A percentile compares a stretch with the other conserved stretches of the same genome.
These are phyloP conservation scores for Deilephila porcellus DNA, from an alignment of 2,888 invertebrate genomes.

Conservation along the genomic window DNA sequence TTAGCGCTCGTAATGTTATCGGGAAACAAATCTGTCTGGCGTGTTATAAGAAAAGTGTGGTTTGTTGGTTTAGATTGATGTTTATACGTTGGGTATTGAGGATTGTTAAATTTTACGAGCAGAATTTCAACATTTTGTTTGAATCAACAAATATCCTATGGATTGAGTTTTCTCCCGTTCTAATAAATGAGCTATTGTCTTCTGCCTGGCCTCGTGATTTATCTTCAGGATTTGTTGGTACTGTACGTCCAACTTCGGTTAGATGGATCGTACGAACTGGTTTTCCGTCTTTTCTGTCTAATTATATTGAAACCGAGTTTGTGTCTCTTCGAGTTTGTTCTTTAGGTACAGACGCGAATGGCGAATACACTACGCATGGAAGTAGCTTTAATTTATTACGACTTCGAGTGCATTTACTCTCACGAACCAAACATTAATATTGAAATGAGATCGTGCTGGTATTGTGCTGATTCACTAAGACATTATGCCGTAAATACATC, in stretches of 20 bases:
- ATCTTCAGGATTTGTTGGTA: slow-evolving; percentile 5
- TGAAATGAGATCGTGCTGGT: slow-evolving; percentile 8
- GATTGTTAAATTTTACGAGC: slow-evolving; percentile 1
- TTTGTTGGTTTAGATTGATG: neutral
- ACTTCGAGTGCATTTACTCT: slow-evolving; percentile 1
- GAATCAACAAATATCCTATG: neutral
- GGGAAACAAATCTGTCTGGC: slow-evolving; percentile 17
- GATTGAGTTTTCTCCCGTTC: neutral
- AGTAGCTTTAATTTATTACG: slow-evolving; percentile 10
- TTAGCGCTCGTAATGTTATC: slow-evolving; percentile 5
- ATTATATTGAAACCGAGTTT: neutral
- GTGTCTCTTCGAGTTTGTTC: neutral
- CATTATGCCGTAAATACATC: slow-evolving; percentile 26
- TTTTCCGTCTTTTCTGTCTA: neutral
- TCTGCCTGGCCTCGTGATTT: slow-evolving; percentile 9
- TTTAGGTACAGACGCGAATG: too few relatives aligned
- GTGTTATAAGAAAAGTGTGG: slow-evolving; percentile 16
- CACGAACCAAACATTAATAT: slow-evolving; percentile 8
- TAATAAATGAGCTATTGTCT: neutral
- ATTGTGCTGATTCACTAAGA: slow-evolving; percentile 27
- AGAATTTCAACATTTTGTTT: neutral
- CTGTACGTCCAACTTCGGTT: neutral
- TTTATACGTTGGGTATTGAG: neutral
- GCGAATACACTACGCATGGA: neutral
- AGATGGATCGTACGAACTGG: neutral